phyloP scores from a whole-genome alignment of 1,140 invertebrate genomes.

The Argopecten irradians region DNA sequence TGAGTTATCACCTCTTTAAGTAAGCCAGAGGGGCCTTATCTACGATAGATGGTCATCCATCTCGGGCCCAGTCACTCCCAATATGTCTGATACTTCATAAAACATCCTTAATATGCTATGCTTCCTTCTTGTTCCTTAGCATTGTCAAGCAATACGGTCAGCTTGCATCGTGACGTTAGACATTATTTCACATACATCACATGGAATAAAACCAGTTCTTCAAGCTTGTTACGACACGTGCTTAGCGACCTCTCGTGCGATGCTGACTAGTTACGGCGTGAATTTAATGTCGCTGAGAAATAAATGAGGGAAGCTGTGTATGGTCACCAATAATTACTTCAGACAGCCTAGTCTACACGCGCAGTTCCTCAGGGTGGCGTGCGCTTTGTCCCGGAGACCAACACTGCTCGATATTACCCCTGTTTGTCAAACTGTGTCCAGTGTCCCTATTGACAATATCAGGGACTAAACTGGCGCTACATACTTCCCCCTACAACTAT shows the following conservation, averaged over 20 bases:
- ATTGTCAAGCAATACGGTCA: background rate
- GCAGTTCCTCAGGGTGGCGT: background rate
- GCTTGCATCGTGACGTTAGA: background rate
- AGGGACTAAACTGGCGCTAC: background rate
- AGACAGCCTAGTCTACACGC: background rate
- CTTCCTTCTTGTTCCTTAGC: no score
- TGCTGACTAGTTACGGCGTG: background rate
- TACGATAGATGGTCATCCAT: background rate
- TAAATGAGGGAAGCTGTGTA: background rate
- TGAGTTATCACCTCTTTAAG: background rate
- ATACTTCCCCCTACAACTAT: background rate
- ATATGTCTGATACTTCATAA: background rate
- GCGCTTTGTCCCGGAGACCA: background rate
- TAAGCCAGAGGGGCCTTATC: background rate
- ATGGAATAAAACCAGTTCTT: background rate
- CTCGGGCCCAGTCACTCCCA: background rate
- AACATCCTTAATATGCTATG: no score
- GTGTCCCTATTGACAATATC: background rate
- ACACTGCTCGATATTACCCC: background rate
- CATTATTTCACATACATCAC: background rate
- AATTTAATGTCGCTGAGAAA: conserved; percentile 22
- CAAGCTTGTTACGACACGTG: background rate
- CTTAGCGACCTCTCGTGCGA: background rate
- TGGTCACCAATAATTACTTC: background rate
- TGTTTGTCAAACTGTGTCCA: conserved; percentile 13